These are phyloP conservation scores for Bos javanicus DNA, from an alignment of 2,113 vertebrate species.

Conservation along the genomic window DNA sequence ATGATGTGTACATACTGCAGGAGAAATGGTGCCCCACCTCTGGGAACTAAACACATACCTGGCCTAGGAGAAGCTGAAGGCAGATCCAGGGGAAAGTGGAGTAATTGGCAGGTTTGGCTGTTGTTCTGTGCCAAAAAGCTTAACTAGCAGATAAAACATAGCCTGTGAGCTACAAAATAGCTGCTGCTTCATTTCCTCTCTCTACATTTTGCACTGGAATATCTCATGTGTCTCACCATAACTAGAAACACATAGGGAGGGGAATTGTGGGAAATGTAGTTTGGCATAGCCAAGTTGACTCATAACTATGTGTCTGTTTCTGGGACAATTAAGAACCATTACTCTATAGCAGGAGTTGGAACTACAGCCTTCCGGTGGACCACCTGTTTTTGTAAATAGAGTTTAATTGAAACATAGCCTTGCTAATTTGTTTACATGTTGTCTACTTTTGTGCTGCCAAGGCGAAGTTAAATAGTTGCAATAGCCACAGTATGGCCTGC, in stretches of 20 bases:
- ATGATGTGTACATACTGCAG: not conserved
- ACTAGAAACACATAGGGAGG: not conserved
- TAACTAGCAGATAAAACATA: not conserved
- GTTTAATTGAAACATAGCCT: not conserved
- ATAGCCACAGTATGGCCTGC: not conserved
- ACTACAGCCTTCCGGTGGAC: not conserved
- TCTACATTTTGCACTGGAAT: not conserved
- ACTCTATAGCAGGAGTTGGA: not conserved
- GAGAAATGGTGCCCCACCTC: not conserved
- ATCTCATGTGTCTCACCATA: not conserved
- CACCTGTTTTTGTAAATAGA: not conserved
- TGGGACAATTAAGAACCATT: not conserved
- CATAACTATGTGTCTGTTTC: not conserved
- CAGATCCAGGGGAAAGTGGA: not conserved
- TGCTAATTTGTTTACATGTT: not conserved
- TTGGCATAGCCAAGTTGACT: not conserved
- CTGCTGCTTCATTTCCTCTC: not conserved
- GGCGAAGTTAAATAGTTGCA: not conserved
- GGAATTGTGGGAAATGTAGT: not conserved
- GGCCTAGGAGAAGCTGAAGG: not conserved
- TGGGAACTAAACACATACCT: not conserved
- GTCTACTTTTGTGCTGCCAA: not conserved
- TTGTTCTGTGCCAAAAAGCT: not conserved
- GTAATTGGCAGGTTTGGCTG: not conserved
- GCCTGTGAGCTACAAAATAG: not conserved